Conservation (phyloP, 2,888 invertebrate genomes). For the Limenitis camilla region DNA sequence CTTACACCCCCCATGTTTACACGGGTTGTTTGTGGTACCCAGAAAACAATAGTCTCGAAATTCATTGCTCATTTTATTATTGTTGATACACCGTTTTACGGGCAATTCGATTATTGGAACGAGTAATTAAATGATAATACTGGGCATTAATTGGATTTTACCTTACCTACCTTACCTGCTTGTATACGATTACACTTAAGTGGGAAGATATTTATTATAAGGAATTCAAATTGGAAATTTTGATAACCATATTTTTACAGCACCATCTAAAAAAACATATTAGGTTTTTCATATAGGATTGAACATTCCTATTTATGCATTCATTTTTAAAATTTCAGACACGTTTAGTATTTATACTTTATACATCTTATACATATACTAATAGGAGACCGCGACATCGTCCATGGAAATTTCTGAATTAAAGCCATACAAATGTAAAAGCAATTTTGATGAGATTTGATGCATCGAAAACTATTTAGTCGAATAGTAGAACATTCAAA, state of each 20-base stretch:
- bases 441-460: too few relatives aligned
- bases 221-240: conserved; percentile 24
- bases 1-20: conserved; percentile 66
- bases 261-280: not conserved
- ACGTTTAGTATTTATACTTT: too few relatives aligned
- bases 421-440: too few relatives aligned
- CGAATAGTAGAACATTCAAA: not conserved
- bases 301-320: not conserved
- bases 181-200: conserved; percentile 45
- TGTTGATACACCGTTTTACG: conserved; percentile 72
- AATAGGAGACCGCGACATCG: too few relatives aligned
- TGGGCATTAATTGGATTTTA: conserved; percentile 70
- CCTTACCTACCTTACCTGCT: conserved; percentile 39
- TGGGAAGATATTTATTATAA: conserved; percentile 36
- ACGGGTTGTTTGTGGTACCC: conserved; percentile 71
- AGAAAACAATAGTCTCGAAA: conserved; percentile 74
- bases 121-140: conserved; percentile 74
- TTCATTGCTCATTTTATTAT: conserved; percentile 75
- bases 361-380: too few relatives aligned
- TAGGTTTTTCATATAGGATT: not conserved
- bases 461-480: not conserved
- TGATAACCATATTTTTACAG: conserved; percentile 2
- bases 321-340: not conserved
- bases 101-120: conserved; percentile 72
- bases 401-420: too few relatives aligned